These are phyloP conservation scores for Drosophila prosaltans DNA, from an alignment of 1,140 invertebrate species.

Conservation along the genomic window DNA sequence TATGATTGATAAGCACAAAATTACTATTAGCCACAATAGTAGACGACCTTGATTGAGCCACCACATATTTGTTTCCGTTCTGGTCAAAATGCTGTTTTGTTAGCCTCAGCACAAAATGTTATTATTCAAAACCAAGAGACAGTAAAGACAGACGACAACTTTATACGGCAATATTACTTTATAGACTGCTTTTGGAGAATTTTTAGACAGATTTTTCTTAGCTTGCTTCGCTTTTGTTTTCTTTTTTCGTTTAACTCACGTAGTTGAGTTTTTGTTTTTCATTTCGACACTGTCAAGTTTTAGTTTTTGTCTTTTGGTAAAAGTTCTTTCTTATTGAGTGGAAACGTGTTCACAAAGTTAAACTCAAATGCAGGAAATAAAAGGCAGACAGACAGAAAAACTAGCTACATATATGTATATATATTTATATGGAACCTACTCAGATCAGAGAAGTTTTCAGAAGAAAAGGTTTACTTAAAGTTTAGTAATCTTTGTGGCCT, in stretches of 20 bases:
- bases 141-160: slow-evolving; percentile 47
- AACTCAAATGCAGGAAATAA: slow-evolving; percentile 55
- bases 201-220: slow-evolving; percentile 55
- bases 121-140: too few relatives aligned
- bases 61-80: slow-evolving; percentile 12
- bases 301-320: slow-evolving; percentile 34
- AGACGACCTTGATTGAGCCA: slow-evolving; percentile 22
- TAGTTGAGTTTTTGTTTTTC: slow-evolving; percentile 54
- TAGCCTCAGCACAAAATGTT: slow-evolving; percentile 6
- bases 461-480: too few relatives aligned
- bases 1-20: slow-evolving; percentile 7
- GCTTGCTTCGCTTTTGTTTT: slow-evolving; percentile 46
- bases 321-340: slow-evolving; percentile 42
- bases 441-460: not conserved
- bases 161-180: slow-evolving; percentile 15
- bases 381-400: not conserved
- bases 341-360: slow-evolving; percentile 56
- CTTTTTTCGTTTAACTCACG: slow-evolving; percentile 50
- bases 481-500: too few relatives aligned
- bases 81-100: slow-evolving; percentile 16
- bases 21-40: slow-evolving; percentile 28
- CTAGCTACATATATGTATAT: not conserved
- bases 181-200: not conserved
- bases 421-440: not conserved
- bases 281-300: slow-evolving; percentile 40